These are phyloP conservation scores for Antheraea mylitta DNA, from an alignment of 1,140 invertebrate genomes.

Conservation along the genomic window DNA sequence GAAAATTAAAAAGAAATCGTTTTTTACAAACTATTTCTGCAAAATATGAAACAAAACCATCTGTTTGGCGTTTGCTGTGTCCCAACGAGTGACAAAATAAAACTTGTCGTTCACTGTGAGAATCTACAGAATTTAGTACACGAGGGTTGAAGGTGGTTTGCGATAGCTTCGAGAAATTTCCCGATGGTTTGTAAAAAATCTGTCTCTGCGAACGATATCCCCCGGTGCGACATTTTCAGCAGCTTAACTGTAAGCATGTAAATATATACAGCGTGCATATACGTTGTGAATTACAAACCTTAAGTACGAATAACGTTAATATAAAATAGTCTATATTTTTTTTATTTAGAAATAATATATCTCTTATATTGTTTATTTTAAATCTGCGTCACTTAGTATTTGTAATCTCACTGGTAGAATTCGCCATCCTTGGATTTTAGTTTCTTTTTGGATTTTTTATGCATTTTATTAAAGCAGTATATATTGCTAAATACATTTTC, in stretches of 20 bases:
- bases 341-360: too few species aligned
- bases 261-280: neutral
- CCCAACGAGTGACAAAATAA: slow-evolving; percentile 11
- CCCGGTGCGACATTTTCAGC: neutral
- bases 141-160: slow-evolving; percentile 6
- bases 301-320: too few species aligned
- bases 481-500: too few species aligned
- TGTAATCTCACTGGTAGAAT: too few species aligned
- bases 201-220: neutral
- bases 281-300: too few species aligned
- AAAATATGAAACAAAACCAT: neutral
- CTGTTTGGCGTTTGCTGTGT: neutral
- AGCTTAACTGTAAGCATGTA: neutral
- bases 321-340: too few species aligned
- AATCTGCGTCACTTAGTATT: too few species aligned
- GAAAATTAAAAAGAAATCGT: neutral
- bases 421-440: too few species aligned
- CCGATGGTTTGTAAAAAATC: neutral
- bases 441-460: too few species aligned
- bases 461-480: too few species aligned
- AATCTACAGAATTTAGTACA: slow-evolving; percentile 11
- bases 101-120: slow-evolving; percentile 10
- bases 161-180: neutral
- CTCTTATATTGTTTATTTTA: too few species aligned
- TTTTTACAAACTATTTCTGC: neutral